Evolutionary conservation across 2,113 vertebrate genomes (phyloP).

Genomic region (Calyptomena viridis): DNA sequence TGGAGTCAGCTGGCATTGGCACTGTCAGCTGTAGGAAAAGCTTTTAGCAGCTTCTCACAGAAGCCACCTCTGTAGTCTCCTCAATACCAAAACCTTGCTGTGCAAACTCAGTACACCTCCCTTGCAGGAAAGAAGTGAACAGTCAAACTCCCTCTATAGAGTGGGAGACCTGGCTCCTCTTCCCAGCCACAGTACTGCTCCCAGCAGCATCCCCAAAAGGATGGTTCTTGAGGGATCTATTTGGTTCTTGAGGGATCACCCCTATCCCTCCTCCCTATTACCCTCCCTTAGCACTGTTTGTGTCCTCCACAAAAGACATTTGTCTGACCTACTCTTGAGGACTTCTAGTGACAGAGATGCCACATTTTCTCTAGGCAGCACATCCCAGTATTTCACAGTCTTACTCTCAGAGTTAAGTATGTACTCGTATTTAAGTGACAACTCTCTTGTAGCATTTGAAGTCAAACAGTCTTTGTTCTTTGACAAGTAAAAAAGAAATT

Average conservation of each 20-base stretch:
- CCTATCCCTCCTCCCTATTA: rapidly evolving
- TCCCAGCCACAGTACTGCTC: neutral
- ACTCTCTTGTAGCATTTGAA: neutral
- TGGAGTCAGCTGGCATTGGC: neutral
- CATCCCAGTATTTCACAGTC: neutral
- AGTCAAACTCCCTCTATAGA: neutral
- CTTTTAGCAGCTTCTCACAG: neutral
- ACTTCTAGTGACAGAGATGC: neutral
- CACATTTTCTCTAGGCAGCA: neutral
- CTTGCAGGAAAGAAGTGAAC: neutral
- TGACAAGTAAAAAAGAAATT: neutral
- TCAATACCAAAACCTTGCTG: neutral
- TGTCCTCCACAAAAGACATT: neutral
- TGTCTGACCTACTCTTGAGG: neutral
- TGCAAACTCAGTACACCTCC: neutral
- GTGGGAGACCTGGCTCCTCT: neutral
- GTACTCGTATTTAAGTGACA: neutral
- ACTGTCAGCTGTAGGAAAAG: neutral
- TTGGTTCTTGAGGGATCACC: neutral
- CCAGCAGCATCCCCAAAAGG: neutral
- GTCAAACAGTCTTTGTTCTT: neutral
- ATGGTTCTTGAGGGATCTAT: too few relatives aligned
- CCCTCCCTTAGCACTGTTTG: neutral
- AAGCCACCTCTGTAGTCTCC: neutral
- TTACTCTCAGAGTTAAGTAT: neutral